Evolutionary conservation across 2,113 vertebrate species (phyloP).

Genomic region (Protobothrops mucrosquamatus): DNA sequence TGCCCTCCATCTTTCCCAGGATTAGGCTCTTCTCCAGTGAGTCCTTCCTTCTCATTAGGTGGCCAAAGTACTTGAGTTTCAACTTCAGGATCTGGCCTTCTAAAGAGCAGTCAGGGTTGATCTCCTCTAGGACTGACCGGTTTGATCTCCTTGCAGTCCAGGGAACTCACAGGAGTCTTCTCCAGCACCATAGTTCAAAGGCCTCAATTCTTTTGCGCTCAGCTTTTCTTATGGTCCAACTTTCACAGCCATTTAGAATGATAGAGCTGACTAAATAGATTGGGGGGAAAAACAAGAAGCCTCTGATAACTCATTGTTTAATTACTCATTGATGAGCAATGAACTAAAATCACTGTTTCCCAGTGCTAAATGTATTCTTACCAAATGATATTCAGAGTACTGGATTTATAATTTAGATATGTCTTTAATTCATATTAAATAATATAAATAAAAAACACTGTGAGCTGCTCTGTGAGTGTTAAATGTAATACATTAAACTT

Average conservation of each 20-base stretch:
- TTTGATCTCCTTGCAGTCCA: no score
- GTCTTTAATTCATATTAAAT: neutral
- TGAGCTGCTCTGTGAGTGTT: constrained; percentile 36
- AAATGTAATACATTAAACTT: constrained; percentile 26
- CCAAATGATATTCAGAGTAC: neutral
- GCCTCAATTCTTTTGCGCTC: no score
- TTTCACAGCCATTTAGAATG: neutral
- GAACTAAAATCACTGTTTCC: neutral
- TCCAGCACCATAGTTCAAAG: no score
- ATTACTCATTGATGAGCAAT: neutral
- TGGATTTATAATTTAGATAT: constrained; percentile 39
- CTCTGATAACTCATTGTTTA: constrained; percentile 27
- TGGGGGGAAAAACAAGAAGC: neutral
- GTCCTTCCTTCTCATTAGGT: no score
- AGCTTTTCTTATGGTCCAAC: no score
- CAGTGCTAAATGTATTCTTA: neutral
- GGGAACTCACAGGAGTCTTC: no score
- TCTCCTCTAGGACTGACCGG: no score
- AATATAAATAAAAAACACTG: neutral
- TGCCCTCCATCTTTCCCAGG: no score
- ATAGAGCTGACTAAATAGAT: neutral
- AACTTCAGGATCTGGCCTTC: no score
- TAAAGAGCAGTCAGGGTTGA: no score
- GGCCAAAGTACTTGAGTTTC: no score
- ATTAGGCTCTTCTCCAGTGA: no score